Base-by-base conservation (phyloP, 2,113 vertebrate species). In the Anolis carolinensis region DNA sequence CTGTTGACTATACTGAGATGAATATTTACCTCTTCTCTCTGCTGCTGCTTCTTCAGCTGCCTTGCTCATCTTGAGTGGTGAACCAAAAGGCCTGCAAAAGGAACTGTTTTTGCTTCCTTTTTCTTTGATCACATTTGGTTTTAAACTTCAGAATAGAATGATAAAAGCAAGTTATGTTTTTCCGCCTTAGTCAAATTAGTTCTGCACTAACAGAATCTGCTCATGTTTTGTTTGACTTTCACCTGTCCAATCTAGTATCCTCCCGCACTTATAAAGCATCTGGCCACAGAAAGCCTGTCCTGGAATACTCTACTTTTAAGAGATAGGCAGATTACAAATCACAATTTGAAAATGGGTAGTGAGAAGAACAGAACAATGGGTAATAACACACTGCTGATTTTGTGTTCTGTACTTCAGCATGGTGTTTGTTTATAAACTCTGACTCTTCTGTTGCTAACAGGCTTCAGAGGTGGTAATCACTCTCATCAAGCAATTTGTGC, bases 401-500 rank as follows among this genome's bases (percentile, higher is more conserved):
- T 85, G 79, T 78, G 91, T 91, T 87, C 91, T 86, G 90, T 72
- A 70, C 85, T 92, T 84, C 72, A 59, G 80, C 89, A 84, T 76
- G 55, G 0, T 80, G 70, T 93, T 84, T 92, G 63, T 87, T 86
- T 90, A 86, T 92, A 91, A 92, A 87, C 89, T 94, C 86, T 89
- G 88, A 93, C 73, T 92, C 88, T 88, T 92, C 88, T 91, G 79
- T 91, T 88, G 91, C 86, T 79, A 90, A 83, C 71, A 93, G 92
- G 93, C 86, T 91, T 87, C 84, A 63, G 88, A 94, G 90, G 92
- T 93, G 91, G 92, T 91, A 92, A 94, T 93, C 88, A 93, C 86
- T 88, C 91, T 92, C 94, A 90, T 85, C 92, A 90, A 95, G 88
- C 92, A 93, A 93, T 89, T 90, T 94, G 93, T 88, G 92, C 88